Conservation (phyloP, 2,888 invertebrate genomes). For the Aspidiotus rigidus region DNA sequence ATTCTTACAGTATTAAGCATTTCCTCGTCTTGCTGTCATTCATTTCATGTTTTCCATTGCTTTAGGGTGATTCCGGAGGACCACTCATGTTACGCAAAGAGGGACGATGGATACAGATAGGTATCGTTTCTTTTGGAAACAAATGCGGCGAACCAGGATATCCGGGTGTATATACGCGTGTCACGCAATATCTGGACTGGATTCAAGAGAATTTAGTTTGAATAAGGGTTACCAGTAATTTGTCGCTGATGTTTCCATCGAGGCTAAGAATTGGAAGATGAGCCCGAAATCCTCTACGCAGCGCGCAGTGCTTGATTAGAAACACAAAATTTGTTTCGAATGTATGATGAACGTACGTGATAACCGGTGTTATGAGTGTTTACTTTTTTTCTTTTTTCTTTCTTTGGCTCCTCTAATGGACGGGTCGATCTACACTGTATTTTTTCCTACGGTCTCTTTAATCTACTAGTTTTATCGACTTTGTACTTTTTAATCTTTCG, state of each 20-base stretch:
- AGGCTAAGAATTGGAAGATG: no score
- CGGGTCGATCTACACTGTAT: no score
- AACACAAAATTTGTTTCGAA: no score
- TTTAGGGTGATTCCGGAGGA: conserved; percentile 81
- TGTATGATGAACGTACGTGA: no score
- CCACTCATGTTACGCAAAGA: conserved; percentile 75
- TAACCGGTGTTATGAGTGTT: no score
- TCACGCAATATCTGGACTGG: conserved; percentile 63
- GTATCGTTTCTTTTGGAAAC: conserved; percentile 89
- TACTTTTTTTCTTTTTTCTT: no score
- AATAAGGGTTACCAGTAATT: conserved; percentile 23
- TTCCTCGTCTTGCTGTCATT: background rate
- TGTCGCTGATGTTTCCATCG: background rate
- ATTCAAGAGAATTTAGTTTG: conserved; percentile 49
- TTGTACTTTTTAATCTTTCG: no score
- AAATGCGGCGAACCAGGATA: conserved; percentile 84
- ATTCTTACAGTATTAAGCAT: background rate
- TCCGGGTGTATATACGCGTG: conserved; percentile 65
- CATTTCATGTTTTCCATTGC: background rate
- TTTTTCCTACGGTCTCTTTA: no score
- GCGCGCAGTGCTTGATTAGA: no score
- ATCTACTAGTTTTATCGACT: no score
- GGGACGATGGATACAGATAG: conserved; percentile 80
- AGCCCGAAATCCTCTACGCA: no score
- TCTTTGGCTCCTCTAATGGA: no score